Conservation (phyloP, 2,888 invertebrate genomes). For the Perdita meconis region DNA sequence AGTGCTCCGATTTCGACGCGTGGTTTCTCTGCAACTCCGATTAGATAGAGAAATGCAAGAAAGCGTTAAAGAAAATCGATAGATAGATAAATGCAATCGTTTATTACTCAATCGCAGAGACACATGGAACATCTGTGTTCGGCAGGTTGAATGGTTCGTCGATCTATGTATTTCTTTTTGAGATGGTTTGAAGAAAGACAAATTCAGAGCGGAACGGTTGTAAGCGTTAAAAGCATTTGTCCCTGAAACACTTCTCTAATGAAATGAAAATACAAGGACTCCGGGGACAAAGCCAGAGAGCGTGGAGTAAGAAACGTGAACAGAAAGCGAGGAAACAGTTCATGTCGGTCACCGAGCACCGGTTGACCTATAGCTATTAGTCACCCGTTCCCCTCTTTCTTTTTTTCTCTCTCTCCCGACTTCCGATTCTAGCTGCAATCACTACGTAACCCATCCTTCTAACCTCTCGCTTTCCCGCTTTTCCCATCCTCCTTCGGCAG, state of each 20-base stretch:
- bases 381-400: conserved; percentile 65
- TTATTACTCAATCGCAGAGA: background rate
- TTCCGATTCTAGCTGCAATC: conserved; percentile 71
- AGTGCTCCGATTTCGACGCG: too few species aligned
- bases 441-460: conserved; percentile 65
- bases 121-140: background rate
- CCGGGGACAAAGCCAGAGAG: background rate
- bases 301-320: conserved; percentile 60
- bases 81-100: too few species aligned
- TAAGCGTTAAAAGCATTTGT: background rate
- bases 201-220: background rate
- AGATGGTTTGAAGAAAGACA: background rate
- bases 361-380: conserved; percentile 74
- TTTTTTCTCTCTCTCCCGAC: conserved; percentile 45
- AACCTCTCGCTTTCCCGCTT: conserved; percentile 28
- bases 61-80: too few species aligned
- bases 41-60: too few species aligned
- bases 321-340: conserved; percentile 68
- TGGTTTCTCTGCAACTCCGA: too few species aligned
- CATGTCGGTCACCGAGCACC: conserved; percentile 69
- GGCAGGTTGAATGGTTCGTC: background rate
- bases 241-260: conserved; percentile 11
- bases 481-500: conserved; percentile 41
- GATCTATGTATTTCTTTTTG: background rate
- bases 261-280: conserved; percentile 27